Base-by-base conservation (phyloP, 2,113 vertebrate genomes). In the Bathybates hornii region DNA sequence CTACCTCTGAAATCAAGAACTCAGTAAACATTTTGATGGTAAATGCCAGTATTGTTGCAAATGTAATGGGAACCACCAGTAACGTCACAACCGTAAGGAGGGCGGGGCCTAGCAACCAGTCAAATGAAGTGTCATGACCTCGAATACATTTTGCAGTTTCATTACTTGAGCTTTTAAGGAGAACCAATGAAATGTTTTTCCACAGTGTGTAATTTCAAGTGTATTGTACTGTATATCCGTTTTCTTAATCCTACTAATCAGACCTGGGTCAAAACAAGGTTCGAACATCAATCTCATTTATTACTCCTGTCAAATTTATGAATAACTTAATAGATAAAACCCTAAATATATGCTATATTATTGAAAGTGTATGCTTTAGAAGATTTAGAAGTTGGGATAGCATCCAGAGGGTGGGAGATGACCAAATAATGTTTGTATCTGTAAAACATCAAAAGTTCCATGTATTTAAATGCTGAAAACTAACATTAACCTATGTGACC, bases 171-270 rank as follows among this genome's bases (percentile, higher is more conserved):
- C 87, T 91, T 92, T 89, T 87, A 89, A 90, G 89, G 54, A 48
- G 85, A 94, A 92, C 87, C 84, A 82, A 89, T 89, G 87, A 86
- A 73, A 52, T 78, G 90, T 89, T 89, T 84, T 91, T 83, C 21
- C 21, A 86, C 91, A 89, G 90, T 88, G 90, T 87, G 68, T 79
- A 87, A 93, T 91, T 86, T 89, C 91, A 90, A 86, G 86, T 92
- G 92, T 94, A 89, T 88, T 93, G 92, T 96, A 95, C 93, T 92
- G 93, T 95, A 93, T 93, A 91, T 94, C 92, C 92, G 78, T 93
- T 94, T 93, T 91, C 89, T 87, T 91, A 88, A 87, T 84, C 83
- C 84, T 84, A 88, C 68, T 82, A 68, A 83, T 95, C 93, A 93
- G 61, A 87, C 86, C 89, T 92, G 92, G 91, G 92, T 94, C 90